Percentiles rank a stretch among this genome's conserved stretches.
Conservation (phyloP, 2,113 vertebrate genomes). For the Calidris pygmaea region DNA sequence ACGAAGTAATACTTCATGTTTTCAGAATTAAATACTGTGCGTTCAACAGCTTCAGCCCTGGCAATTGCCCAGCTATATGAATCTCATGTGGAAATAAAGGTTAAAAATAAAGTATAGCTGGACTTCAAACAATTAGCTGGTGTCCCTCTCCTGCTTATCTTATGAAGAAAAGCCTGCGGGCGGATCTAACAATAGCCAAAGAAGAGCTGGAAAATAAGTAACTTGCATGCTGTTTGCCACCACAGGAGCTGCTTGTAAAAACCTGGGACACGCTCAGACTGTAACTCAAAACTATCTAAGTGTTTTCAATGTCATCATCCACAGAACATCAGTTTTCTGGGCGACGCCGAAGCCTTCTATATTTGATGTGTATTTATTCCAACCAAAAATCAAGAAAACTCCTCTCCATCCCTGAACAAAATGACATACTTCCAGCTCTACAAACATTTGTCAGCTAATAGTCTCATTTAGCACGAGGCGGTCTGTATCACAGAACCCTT, state of each 20-base stretch:
- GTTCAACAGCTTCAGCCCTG: conserved; percentile 49
- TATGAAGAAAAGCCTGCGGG: neutral
- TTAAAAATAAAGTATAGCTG: neutral
- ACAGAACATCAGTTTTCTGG: conserved; percentile 5
- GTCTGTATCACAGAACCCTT: conserved; percentile 64
- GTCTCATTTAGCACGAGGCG: conserved; percentile 45
- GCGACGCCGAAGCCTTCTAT: neutral
- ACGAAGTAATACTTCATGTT: neutral
- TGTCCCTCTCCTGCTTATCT: conserved; percentile 29
- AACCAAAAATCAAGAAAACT: conserved; percentile 32
- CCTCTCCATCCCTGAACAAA: conserved; percentile 39
- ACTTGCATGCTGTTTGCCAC: neutral
- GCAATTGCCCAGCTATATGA: neutral
- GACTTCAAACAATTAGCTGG: neutral
- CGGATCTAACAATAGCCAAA: neutral
- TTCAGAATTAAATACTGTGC: conserved; percentile 42
- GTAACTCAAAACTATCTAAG: conserved; percentile 6
- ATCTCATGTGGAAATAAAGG: neutral
- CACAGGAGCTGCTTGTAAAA: conserved; percentile 11
- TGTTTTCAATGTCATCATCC: neutral
- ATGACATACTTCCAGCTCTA: conserved; percentile 39
- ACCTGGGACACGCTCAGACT: neutral
- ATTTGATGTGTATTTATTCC: neutral
- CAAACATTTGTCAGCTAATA: conserved; percentile 49
- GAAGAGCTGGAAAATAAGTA: neutral